Percentiles rank a stretch among this genome's conserved stretches.
Evolutionary conservation across 2,888 invertebrate species (phyloP).

Genomic region (Drosophila paranaensis): DNA sequence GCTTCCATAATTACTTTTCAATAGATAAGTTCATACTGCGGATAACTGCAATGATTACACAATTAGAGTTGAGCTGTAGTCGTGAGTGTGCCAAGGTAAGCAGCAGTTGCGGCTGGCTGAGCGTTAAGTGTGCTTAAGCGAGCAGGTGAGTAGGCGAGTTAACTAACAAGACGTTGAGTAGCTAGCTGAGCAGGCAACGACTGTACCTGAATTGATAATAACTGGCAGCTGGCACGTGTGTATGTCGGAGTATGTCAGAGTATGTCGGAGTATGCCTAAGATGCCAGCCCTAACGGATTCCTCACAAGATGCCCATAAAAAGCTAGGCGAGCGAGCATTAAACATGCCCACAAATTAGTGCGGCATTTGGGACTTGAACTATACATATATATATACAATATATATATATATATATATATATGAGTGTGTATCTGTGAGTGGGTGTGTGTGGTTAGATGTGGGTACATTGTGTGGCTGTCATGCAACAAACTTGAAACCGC

Average conservation of each 20-base stretch:
- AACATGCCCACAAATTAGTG: constrained; percentile 74
- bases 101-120: neutral
- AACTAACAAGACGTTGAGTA: constrained; percentile 1
- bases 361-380: constrained; percentile 61
- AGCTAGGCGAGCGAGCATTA: constrained; percentile 40
- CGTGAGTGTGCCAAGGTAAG: constrained; percentile 2
- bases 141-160: neutral
- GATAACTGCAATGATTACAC: neutral
- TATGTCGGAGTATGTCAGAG: constrained; percentile 6
- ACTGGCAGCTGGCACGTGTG: constrained; percentile 63
- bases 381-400: constrained; percentile 6
- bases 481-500: constrained; percentile 61
- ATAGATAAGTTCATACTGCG: neutral
- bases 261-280: constrained; percentile 4
- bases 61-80: neutral
- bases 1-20: neutral
- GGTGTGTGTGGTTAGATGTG: constrained; percentile 11
- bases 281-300: constrained; percentile 38
- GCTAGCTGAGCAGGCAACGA: constrained; percentile 13
- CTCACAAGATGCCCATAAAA: constrained; percentile 59
- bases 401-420: constrained; percentile 6
- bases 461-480: constrained; percentile 44
- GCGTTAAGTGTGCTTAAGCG: neutral
- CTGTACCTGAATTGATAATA: constrained; percentile 58
- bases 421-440: neutral